A percentile compares a stretch with the other conserved stretches of the same genome.
Conservation (phyloP, 2,797 vertebrate genomes). For the Squalus acanthias region DNA sequence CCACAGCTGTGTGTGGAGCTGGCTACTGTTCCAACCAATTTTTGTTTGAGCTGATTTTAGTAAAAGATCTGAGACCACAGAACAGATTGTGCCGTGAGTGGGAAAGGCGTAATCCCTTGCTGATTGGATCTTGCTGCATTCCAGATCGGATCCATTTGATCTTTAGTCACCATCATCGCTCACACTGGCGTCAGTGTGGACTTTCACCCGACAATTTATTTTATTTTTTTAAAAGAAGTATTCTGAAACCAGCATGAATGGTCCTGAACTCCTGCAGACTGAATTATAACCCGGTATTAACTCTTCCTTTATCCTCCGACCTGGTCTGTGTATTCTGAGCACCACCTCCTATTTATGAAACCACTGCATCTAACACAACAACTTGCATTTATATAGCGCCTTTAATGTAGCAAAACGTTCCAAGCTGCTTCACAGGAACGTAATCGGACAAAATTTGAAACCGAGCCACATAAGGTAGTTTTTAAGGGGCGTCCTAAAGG, state of each 20-base stretch:
- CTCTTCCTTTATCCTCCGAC: background rate
- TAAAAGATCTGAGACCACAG: background rate
- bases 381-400: no score
- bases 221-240: no score
- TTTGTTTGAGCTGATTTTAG: background rate
- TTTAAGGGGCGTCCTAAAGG: no score
- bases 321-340: no score
- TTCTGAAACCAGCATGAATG: background rate
- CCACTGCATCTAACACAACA: no score
- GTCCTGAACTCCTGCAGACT: background rate
- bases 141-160: background rate
- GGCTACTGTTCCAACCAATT: background rate
- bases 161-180: background rate
- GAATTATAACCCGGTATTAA: background rate
- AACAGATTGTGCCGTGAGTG: background rate
- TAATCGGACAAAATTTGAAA: background rate
- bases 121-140: background rate
- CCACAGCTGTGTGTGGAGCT: background rate
- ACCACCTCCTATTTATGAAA: no score
- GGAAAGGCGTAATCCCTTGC: background rate
- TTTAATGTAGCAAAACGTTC: background rate
- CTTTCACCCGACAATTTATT: background rate
- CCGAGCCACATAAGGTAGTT: background rate
- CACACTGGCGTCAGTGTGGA: background rate
- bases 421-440: background rate